Conservation (phyloP, 92 coral and sea anemone species). For the Scolanthus callimorphus region DNA sequence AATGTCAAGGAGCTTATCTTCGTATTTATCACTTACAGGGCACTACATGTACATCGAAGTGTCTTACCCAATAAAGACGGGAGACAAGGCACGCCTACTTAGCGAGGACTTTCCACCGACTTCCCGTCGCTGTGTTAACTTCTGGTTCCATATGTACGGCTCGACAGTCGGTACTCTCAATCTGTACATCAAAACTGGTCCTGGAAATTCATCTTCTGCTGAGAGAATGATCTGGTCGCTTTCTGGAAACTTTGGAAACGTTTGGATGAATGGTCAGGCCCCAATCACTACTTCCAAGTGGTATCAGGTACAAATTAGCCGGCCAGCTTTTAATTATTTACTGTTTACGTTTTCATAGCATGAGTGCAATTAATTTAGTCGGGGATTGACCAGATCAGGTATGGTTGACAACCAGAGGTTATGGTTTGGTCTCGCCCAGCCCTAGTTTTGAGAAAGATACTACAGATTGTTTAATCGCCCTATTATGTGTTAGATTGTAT, state of each 20-base stretch:
- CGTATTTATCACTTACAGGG: conserved; percentile 49
- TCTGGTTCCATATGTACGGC: conserved; percentile 94
- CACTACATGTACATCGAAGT: conserved; percentile 91
- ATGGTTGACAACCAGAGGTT: too few species aligned
- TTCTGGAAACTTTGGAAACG: conserved; percentile 90
- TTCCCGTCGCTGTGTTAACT: conserved; percentile 58
- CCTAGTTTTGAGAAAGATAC: too few species aligned
- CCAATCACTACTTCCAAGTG: conserved; percentile 45
- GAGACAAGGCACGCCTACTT: conserved; percentile 84
- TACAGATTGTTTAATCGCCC: too few species aligned
- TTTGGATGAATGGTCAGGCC: conserved; percentile 86
- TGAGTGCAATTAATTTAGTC: too few species aligned
- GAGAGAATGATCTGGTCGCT: conserved; percentile 78
- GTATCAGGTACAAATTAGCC: conserved; percentile 69
- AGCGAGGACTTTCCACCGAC: conserved; percentile 78
- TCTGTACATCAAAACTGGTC: conserved; percentile 76
- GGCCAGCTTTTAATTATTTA: too few species aligned
- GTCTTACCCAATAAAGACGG: conserved; percentile 72
- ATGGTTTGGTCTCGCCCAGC: too few species aligned
- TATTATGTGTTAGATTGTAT: conserved; percentile 94
- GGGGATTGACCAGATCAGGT: too few species aligned
- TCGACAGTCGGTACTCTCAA: conserved; percentile 69
- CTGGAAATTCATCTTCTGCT: conserved; percentile 71
- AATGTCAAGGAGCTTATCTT: too few species aligned
- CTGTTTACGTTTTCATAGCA: too few species aligned